Base-by-base conservation (phyloP, 1,140 invertebrate genomes). In the Bombus breviceps region DNA sequence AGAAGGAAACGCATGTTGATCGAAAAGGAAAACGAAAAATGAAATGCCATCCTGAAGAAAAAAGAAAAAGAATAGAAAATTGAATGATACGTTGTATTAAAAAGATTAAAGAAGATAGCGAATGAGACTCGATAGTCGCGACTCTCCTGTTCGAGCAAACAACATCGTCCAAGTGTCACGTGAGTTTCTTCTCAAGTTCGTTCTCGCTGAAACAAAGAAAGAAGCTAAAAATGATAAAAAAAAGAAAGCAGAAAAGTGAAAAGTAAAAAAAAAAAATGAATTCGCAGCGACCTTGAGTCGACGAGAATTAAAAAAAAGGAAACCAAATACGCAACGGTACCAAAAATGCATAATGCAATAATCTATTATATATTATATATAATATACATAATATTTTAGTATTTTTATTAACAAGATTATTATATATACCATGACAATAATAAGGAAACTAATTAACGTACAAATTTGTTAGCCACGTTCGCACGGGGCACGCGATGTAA, bases 331-430 rank as follows among this genome's bases (percentile, higher is more conserved):
- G 92, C 90, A 95, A 95, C 95, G 93, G 94, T 95, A 95, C 95
- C 95, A 95, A 95, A 95, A 95, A 95, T 92, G 94, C 94, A 95
- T 95, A 95, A 95, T 95, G 94, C 95, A 95, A 95, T 95, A 95
- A 95, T 95, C 93, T 95, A 95, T 93, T 93, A 94, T 93, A 94
- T 93, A 93, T 93, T 93, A 91, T 90, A 94, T 94, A 95, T 94
- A 92, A 95, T 94, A 94, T 94, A 94, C 92, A 95, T 94, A 94
- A 94, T 95, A 95, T 95, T 95, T 95, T 94, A 95, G 94, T 95
- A 94, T 95, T 95, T 95, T 95, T 95, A 95, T 94, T 94, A 94
- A 95, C 92, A 94, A 95, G 90, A 93, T 85, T 92, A 93, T 92
- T 94, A 94, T 94, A 93, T 94, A 94, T 93, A 93, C 88, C 92